These are phyloP conservation scores for Sandelia bainsii DNA, from an alignment of 2,797 vertebrate species.

Conservation along the genomic window DNA sequence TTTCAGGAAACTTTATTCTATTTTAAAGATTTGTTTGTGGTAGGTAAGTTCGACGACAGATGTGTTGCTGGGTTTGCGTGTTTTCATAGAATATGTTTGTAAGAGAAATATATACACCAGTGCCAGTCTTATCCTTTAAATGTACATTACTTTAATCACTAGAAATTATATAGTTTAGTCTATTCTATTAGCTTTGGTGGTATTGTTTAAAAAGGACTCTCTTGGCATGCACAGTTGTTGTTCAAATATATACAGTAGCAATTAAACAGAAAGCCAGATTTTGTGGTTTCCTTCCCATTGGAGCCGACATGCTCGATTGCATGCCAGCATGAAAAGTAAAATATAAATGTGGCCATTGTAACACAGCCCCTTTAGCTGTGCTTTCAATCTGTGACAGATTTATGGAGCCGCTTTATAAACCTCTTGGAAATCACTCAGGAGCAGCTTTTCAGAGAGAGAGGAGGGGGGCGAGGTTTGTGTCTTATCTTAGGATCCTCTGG, in stretches of 20 bases:
- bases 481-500: constrained; percentile 42
- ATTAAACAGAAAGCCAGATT: constrained; percentile 1
- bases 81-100: neutral
- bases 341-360: constrained; percentile 54
- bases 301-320: constrained; percentile 5
- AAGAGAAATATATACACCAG: neutral
- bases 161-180: neutral
- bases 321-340: constrained; percentile 19
- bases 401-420: constrained; percentile 67
- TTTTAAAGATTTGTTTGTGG: neutral
- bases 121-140: neutral
- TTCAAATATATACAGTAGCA: neutral
- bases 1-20: too few species aligned
- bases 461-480: constrained; percentile 7
- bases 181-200: neutral
- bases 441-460: constrained; percentile 55
- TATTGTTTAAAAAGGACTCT: neutral
- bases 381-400: constrained; percentile 69
- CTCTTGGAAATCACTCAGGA: constrained; percentile 70
- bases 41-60: neutral
- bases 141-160: neutral
- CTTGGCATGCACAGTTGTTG: neutral
- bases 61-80: neutral
- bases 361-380: constrained; percentile 27
- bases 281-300: neutral